Base-by-base conservation (phyloP, 2,797 vertebrate genomes). In the Pygocentrus nattereri region DNA sequence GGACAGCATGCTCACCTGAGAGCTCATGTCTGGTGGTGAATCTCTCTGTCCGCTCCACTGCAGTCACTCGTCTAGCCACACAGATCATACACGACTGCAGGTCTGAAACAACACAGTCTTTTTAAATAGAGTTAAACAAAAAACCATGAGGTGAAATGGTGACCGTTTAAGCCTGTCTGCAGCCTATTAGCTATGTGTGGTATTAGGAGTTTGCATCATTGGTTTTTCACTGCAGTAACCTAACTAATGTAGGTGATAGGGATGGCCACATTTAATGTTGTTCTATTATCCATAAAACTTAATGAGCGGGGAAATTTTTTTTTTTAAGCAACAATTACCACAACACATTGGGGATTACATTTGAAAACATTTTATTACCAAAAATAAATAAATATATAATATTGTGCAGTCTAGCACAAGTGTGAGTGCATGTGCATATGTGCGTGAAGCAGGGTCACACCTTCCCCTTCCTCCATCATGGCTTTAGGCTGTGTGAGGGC, bases 41-140 rank as follows among this genome's bases (percentile, higher is more conserved):
- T 78, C 96, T 96, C 90, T 99, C 98, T 0, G 96, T 93, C 82
- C 97, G 94, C 91, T 99, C 98, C 41, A 96, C 91, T 10, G 95
- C 91, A n/a, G 96, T 92, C 74, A 99, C 95, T 65, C 97, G 96
- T 27, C 98, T 95, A 0, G 97, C 98, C 88, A 99, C 98, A 81
- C 98, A 99, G 89, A 99, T 99, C 97, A 99, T 98, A 88, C 98
- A 99, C 15, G 97, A 99, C 86, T 99, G 98, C 85, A 99, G 94
- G 91, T 99, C 98, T 99, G 90, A 78, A 47, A 78, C 56, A 84
- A 90, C 10, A 84, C 64, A 27, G 31, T 18, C 0, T 2, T 25
- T 50, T 31, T 27, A 21, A 75, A 47, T 2, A 13, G 16, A 19
- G 18, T 19, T 5, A 30, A 65, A 65, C 21, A 21, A 21, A n/a